A percentile compares a stretch with the other conserved stretches of the same genome.
These are phyloP conservation scores for Aphis craccivora DNA, from an alignment of 1,140 invertebrate genomes.

Conservation along the genomic window DNA sequence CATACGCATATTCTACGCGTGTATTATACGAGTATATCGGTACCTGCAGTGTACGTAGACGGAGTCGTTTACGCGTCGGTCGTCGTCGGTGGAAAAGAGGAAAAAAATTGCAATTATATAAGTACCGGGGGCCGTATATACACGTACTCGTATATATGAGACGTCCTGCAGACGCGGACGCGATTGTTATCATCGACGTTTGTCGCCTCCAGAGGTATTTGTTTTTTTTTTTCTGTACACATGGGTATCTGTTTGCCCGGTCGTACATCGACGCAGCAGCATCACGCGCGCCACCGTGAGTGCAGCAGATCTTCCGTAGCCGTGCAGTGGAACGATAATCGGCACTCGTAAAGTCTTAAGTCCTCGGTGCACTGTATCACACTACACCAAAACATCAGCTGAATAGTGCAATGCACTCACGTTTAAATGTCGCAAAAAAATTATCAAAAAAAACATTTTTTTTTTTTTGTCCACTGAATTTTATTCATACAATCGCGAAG, in stretches of 20 bases:
- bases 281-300: background rate
- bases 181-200: constrained; percentile 35
- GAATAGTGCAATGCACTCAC: too few species aligned
- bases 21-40: background rate
- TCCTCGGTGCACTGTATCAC: too few species aligned
- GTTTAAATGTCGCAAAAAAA: too few species aligned
- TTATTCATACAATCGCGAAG: background rate
- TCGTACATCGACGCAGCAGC: background rate
- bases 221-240: background rate
- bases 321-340: too few species aligned
- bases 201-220: background rate
- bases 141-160: background rate
- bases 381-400: too few species aligned
- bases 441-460: too few species aligned
- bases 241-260: background rate
- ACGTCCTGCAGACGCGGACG: background rate
- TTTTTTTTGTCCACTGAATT: too few species aligned
- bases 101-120: constrained; percentile 39
- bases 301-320: background rate
- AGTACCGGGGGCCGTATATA: background rate
- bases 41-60: background rate
- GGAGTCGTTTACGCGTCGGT: background rate
- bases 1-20: background rate
- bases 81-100: background rate
- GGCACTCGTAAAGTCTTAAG: too few species aligned